These are phyloP conservation scores for Lasioglossum zephyrum DNA, from an alignment of 2,888 invertebrate species.

Conservation along the genomic window DNA sequence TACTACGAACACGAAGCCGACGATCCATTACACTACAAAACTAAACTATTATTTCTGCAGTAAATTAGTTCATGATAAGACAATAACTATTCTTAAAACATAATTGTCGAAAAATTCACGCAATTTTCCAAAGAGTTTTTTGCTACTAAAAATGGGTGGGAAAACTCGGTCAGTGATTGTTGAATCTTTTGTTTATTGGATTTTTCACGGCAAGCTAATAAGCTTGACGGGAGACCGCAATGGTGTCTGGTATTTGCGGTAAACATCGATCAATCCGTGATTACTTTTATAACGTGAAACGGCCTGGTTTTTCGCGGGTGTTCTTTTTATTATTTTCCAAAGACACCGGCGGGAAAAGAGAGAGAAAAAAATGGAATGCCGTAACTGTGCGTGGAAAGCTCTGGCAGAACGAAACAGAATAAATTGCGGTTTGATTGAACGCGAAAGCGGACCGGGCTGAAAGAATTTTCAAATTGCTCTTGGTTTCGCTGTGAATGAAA, in stretches of 20 bases:
- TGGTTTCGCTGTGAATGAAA: slow-evolving; percentile 47
- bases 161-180: neutral
- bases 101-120: neutral
- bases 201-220: neutral
- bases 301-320: neutral
- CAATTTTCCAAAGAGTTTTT: neutral
- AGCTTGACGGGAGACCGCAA: neutral
- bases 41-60: neutral
- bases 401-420: slow-evolving; percentile 31
- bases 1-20: neutral
- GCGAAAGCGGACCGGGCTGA: slow-evolving; percentile 25
- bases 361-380: neutral
- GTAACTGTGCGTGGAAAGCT: neutral
- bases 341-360: neutral
- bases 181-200: neutral
- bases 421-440: slow-evolving; percentile 50
- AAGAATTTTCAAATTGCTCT: slow-evolving; percentile 52
- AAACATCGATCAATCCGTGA: slow-evolving; percentile 1
- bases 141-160: neutral
- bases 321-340: neutral
- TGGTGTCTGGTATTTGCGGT: neutral
- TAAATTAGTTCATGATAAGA: no score
- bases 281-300: neutral
- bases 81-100: neutral
- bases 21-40: neutral